Evolutionary conservation across 2,113 vertebrate species (phyloP).

Genomic region (Thunnus maccoyii): DNA sequence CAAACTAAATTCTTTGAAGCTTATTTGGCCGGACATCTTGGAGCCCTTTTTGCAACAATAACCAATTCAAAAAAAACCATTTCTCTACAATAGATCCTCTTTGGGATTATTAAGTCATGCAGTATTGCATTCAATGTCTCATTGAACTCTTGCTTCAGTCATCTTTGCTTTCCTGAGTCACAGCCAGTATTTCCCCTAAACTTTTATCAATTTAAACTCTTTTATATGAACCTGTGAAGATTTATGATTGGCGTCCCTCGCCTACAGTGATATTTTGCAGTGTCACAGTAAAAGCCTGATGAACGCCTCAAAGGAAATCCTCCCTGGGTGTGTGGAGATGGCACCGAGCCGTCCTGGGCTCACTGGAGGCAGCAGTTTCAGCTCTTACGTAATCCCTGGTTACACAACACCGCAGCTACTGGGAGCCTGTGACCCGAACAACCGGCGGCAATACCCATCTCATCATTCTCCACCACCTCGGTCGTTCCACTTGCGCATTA

Average conservation of each 20-base stretch:
- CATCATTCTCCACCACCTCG: slow-evolving; percentile 33
- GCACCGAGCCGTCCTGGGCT: slow-evolving; percentile 47
- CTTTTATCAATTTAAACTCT: no score
- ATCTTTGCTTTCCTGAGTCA: not conserved
- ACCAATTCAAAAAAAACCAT: no score
- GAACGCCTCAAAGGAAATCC: slow-evolving; percentile 6
- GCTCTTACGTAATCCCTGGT: slow-evolving; percentile 71
- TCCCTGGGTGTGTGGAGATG: slow-evolving; percentile 39
- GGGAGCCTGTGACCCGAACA: slow-evolving; percentile 47
- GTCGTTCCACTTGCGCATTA: not conserved
- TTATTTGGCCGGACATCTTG: no score
- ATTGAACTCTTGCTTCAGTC: not conserved
- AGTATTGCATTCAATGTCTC: not conserved
- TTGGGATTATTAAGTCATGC: not conserved
- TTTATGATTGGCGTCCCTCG: not conserved
- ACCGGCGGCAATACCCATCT: slow-evolving; percentile 35
- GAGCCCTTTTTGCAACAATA: no score
- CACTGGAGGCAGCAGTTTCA: slow-evolving; percentile 31
- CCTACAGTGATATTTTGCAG: not conserved
- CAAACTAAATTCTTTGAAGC: no score
- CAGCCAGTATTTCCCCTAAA: no score
- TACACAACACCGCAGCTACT: slow-evolving; percentile 68
- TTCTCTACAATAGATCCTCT: not conserved
- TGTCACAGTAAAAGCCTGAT: not conserved
- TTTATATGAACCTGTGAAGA: not conserved